phyloP scores from a whole-genome alignment of 2,797 vertebrate species.

The Urosaurus nigricauda region DNA sequence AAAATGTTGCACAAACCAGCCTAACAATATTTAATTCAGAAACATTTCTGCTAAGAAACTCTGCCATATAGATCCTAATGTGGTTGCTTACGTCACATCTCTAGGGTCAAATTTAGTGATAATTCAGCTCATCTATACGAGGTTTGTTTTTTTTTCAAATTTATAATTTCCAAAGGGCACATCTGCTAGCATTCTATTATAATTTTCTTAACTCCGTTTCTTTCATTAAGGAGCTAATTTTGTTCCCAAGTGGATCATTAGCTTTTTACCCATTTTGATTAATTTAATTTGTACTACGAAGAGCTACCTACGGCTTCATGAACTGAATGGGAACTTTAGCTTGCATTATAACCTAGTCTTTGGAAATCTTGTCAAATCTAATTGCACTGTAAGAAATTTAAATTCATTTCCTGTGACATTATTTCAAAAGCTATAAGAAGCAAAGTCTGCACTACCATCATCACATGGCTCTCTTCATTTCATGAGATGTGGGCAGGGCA shows the following conservation, averaged over 20 bases:
- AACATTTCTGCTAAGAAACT: background rate
- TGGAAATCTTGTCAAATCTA: constrained; percentile 75
- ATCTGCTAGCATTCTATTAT: constrained; percentile 76
- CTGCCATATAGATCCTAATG: constrained; percentile 29
- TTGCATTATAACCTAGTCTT: constrained; percentile 64
- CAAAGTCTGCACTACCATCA: constrained; percentile 37
- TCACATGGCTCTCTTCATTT: constrained; percentile 33
- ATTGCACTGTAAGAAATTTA: constrained; percentile 72
- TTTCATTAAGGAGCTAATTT: constrained; percentile 80
- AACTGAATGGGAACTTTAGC: constrained; percentile 69
- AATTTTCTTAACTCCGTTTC: constrained; percentile 76
- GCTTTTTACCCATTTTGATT: constrained; percentile 76
- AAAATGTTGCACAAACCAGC: background rate
- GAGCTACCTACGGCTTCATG: constrained; percentile 72
- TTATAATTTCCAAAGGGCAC: constrained; percentile 79
- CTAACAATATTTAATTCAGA: background rate
- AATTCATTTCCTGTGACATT: constrained; percentile 72
- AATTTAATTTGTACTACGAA: constrained; percentile 75
- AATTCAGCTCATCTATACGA: constrained; percentile 73
- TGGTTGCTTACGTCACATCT: constrained; percentile 50
- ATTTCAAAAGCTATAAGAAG: constrained; percentile 65
- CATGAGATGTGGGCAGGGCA: constrained; percentile 42
- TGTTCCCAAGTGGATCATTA: constrained; percentile 76
- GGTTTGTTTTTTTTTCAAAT: constrained; percentile 74
- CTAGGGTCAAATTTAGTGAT: constrained; percentile 74